Percentiles rank a stretch among this genome's conserved stretches.
Evolutionary conservation across 2,797 vertebrate species (phyloP).

Genomic region (Centropyge bicolor): DNA sequence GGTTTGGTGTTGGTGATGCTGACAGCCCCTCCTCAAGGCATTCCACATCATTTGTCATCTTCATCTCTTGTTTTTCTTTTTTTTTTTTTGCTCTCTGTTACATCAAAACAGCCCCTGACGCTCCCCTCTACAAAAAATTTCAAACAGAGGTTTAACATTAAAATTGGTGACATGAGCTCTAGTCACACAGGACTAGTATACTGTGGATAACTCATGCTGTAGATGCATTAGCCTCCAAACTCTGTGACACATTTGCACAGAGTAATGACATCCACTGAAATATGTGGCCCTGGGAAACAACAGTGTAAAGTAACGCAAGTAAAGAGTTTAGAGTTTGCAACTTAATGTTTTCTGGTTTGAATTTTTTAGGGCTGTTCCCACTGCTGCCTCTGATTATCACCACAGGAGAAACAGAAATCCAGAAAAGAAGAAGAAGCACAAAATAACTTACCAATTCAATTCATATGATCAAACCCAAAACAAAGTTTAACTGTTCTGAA

Average conservation of each 20-base stretch:
- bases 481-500: not conserved
- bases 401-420: not conserved
- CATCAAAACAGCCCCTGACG: constrained; percentile 16
- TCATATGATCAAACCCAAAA: not conserved
- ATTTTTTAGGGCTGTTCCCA: not conserved
- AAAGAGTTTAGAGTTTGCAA: not conserved
- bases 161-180: constrained; percentile 25
- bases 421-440: not conserved
- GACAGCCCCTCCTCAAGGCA: constrained; percentile 63
- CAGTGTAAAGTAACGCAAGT: not conserved
- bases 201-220: not conserved
- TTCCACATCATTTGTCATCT: constrained; percentile 61
- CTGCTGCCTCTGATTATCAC: not conserved
- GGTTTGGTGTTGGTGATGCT: constrained; percentile 1
- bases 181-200: not conserved
- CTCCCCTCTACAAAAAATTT: not conserved
- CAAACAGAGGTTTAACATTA: constrained; percentile 37
- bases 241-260: not conserved
- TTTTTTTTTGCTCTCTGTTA: constrained; percentile 7
- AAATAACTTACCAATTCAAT: not conserved
- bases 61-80: constrained; percentile 31
- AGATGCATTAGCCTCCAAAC: constrained; percentile 3
- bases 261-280: not conserved
- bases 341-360: not conserved
- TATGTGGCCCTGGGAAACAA: not conserved